Base-by-base conservation (phyloP, 2,888 invertebrate species). In the Agrotis ipsilon region DNA sequence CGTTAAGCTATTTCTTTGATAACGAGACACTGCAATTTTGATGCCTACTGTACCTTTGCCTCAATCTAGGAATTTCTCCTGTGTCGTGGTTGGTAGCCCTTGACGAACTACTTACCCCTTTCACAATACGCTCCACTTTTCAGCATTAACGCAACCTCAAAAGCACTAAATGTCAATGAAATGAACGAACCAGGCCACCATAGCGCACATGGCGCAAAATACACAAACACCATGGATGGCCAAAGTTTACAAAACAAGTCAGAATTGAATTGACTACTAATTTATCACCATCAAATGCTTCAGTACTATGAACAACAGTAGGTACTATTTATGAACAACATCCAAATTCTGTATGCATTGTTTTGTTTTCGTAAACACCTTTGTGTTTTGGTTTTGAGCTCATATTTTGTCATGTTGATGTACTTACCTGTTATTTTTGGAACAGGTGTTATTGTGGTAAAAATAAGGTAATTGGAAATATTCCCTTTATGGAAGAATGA, bases 201-300 rank as follows among this genome's bases (percentile, higher is more conserved):
- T 19, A 18, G n/a, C 45, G 45, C 68, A 68, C 59, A 62, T 70
- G 54, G 48, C 11, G 19, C 6, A 60, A 70, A 76, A 67, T 67
- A 76, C 63, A 83, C 75, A 75, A 70, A 67, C 67, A 73, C 69
- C 71, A 74, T 67, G 48, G 57, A 62, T 72, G 57, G 32, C 68
- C 63, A 61, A 58, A 75, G 76, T 75, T 67, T 80, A 74, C 71
- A 66, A 72, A 80, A 80, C 63, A 66, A 46, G 49, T 66, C 80
- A 60, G 57, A 60, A 51, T 43, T 54, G 45, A 67, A 58, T 70
- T 51, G 65, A 66, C 54, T 69, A 62, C 52, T 54, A 60, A 77
- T 77, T 62, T 75, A 78, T 79, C 24, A 61, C 43, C 52, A 46
- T 61, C 39, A 51, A 73, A 57, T 49, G 21, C 18, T 63, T 49